Conservation (phyloP, 2,797 vertebrate genomes). For the Ambastaia sidthimunki region DNA sequence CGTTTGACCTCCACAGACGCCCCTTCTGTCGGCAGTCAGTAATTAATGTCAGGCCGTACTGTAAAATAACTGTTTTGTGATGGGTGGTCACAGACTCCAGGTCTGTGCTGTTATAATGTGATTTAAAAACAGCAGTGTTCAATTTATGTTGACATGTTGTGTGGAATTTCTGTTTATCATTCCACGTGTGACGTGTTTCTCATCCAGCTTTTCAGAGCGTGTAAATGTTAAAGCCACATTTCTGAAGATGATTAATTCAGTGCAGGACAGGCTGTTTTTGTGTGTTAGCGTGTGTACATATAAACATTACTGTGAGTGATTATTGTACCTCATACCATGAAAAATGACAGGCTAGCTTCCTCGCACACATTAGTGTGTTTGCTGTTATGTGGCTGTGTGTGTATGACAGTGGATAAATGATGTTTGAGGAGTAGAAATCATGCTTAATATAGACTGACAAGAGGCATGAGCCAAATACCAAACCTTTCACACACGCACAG, state of each 20-base stretch:
- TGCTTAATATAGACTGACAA: constrained; percentile 38
- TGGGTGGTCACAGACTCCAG: neutral
- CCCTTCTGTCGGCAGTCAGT: constrained; percentile 13
- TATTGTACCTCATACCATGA: constrained; percentile 20
- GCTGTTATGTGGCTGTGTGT: neutral
- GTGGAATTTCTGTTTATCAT: constrained; percentile 1
- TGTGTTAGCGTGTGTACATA: constrained; percentile 22
- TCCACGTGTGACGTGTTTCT: constrained; percentile 22
- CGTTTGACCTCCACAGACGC: constrained; percentile 15
- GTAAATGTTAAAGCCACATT: constrained; percentile 13
- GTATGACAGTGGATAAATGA: constrained; percentile 27
- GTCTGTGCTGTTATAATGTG: neutral
- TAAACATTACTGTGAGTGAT: constrained; percentile 44
- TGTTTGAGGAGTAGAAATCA: neutral
- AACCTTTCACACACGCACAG: neutral
- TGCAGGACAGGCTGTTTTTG: constrained; percentile 23
- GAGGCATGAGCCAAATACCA: constrained; percentile 21
- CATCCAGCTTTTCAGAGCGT: neutral
- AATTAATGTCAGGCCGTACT: constrained; percentile 12
- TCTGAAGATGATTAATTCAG: neutral
- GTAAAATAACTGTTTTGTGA: constrained; percentile 1
- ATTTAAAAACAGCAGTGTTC: constrained; percentile 11
- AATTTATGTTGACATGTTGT: neutral
- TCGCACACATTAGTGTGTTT: neutral
- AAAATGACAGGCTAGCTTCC: constrained; percentile 26